phyloP scores from a whole-genome alignment of 2,797 vertebrate species.

The Etheostoma perlongum region DNA sequence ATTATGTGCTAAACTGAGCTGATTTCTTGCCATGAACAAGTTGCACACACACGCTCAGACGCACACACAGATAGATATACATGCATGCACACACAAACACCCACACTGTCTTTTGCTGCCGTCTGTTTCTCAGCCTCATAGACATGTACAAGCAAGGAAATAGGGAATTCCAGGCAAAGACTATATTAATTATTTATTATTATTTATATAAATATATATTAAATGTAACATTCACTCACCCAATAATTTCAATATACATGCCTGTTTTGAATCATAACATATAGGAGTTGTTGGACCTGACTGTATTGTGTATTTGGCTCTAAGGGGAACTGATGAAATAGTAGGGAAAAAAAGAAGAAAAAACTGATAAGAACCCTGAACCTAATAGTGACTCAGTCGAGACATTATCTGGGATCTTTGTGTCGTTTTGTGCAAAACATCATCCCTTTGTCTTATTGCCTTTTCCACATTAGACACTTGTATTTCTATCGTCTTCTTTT shows the following conservation, averaged over 20 bases:
- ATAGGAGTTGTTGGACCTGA: not conserved
- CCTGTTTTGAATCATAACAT: conserved; percentile 10
- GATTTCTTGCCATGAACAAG: conserved; percentile 83
- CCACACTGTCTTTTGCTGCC: conserved; percentile 51
- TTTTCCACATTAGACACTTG: conserved; percentile 58
- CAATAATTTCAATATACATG: not conserved
- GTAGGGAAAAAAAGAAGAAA: conserved; percentile 16
- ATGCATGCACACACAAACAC: conserved; percentile 63
- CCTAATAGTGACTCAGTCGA: conserved; percentile 45
- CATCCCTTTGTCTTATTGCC: conserved; percentile 50
- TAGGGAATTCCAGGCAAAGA: conserved; percentile 44
- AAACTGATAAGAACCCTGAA: conserved; percentile 40
- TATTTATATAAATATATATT: conserved; percentile 33
- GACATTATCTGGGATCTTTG: conserved; percentile 55
- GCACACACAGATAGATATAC: conserved; percentile 64
- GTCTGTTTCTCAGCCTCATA: conserved; percentile 42
- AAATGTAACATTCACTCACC: conserved; percentile 16
- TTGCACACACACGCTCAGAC: conserved; percentile 70
- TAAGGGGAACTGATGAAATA: conserved; percentile 44
- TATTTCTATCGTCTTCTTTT: conserved; percentile 48
- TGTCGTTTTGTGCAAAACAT: conserved; percentile 60
- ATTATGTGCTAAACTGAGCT: conserved; percentile 86
- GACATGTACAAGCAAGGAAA: conserved; percentile 28
- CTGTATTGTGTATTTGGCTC: conserved; percentile 24
- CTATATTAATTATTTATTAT: too few relatives aligned